Evolutionary conservation across 64 coral and sea anemone genomes (phyloP).

Genomic region (Montipora sp.): DNA sequence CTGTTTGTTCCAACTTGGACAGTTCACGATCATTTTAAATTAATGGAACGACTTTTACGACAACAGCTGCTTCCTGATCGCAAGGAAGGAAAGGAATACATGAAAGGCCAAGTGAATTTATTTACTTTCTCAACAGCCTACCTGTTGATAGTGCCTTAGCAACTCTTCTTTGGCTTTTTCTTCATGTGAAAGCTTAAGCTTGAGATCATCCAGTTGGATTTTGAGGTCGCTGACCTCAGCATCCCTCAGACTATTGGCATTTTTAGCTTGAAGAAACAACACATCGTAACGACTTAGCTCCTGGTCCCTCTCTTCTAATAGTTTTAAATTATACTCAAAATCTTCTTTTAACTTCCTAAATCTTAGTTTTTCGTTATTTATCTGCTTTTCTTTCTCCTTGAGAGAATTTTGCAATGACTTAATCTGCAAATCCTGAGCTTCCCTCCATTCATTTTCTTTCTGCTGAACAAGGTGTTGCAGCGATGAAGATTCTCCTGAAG

Average conservation of each 20-base stretch:
- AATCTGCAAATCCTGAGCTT: conserved; percentile 77
- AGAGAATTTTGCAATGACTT: conserved; percentile 78
- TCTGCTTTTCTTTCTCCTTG: conserved; percentile 72
- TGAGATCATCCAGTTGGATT: conserved; percentile 91
- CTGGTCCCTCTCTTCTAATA: conserved; percentile 85
- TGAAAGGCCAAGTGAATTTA: too few relatives aligned
- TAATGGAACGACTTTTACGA: too few relatives aligned
- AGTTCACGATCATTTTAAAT: too few relatives aligned
- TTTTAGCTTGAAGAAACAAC: conserved; percentile 78
- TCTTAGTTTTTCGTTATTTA: conserved; percentile 77
- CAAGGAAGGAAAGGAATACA: too few relatives aligned
- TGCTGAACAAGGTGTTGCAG: conserved; percentile 82
- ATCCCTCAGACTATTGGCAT: conserved; percentile 57
- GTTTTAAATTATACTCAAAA: conserved; percentile 95
- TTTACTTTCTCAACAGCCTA: background rate
- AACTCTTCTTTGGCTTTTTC: conserved; percentile 86
- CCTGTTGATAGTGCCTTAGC: conserved; percentile 93
- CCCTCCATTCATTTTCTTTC: conserved; percentile 98
- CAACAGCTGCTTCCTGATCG: too few relatives aligned
- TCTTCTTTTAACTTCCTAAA: conserved; percentile 96
- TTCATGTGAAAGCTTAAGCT: conserved; percentile 70
- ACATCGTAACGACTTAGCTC: conserved; percentile 89
- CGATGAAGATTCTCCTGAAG: background rate
- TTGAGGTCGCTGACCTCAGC: conserved; percentile 95
- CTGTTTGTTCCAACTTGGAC: too few relatives aligned